phyloP scores from a whole-genome alignment of 2,113 vertebrate species.

The Aepyceros melampus region DNA sequence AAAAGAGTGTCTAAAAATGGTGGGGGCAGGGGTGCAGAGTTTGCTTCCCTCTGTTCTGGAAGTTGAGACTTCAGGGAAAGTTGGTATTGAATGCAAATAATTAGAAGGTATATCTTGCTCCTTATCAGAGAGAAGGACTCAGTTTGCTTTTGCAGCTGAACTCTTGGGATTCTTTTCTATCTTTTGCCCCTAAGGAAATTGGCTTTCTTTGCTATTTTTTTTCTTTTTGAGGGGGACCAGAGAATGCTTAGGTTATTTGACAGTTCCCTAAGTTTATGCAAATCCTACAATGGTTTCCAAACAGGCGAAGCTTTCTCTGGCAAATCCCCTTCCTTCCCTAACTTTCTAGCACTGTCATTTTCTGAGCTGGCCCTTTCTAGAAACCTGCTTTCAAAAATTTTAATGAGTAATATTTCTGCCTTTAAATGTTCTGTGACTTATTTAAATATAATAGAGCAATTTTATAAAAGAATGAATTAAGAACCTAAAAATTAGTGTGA shows the following conservation, averaged over 20 bases:
- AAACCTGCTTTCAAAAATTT: not conserved
- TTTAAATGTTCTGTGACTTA: not conserved
- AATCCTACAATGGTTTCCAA: not conserved
- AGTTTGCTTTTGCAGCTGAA: not conserved
- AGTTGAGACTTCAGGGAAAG: not conserved
- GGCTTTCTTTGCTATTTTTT: not conserved
- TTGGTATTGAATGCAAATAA: not conserved
- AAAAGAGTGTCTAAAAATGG: not conserved
- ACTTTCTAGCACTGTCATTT: not conserved
- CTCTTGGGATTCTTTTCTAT: not conserved
- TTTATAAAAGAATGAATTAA: not conserved
- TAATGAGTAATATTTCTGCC: not conserved
- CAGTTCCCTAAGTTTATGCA: not conserved
- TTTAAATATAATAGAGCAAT: not conserved
- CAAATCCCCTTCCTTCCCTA: not conserved
- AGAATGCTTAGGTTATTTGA: not conserved
- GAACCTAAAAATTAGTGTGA: not conserved
- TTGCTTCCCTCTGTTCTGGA: not conserved
- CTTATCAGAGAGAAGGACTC: not conserved
- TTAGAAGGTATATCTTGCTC: not conserved
- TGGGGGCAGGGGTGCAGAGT: not conserved
- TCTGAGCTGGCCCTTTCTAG: not conserved
- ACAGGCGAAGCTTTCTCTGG: not conserved
- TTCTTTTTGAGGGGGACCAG: not conserved
- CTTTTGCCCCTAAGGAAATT: not conserved